A percentile compares a stretch with the other conserved stretches of the same genome.
Evolutionary conservation across 2,888 invertebrate genomes (phyloP).

Genomic region (Tribolium freemani): DNA sequence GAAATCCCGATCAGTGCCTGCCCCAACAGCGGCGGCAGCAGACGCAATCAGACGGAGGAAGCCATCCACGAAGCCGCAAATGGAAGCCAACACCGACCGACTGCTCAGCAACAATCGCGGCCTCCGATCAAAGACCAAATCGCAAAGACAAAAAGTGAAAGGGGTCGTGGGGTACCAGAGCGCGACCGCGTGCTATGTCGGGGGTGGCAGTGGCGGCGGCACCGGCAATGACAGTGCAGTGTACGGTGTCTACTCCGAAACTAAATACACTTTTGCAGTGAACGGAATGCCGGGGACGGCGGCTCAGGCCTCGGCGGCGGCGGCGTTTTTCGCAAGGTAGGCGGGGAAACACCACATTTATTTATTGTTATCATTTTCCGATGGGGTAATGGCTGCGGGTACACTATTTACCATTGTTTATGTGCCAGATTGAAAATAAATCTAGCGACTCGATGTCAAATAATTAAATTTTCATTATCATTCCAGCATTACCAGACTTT

Average conservation of each 20-base stretch:
- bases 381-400: background rate
- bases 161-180: constrained; percentile 58
- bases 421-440: background rate
- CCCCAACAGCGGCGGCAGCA: constrained; percentile 62
- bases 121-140: constrained; percentile 17
- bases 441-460: background rate
- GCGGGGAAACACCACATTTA: background rate
- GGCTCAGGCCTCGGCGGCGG: constrained; percentile 72
- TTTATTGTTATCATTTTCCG: background rate
- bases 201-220: constrained; percentile 46
- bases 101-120: constrained; percentile 36
- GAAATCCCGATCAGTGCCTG: constrained; percentile 59
- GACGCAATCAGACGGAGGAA: constrained; percentile 55
- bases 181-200: constrained; percentile 56
- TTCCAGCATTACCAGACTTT: background rate
- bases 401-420: background rate
- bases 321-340: constrained; percentile 75
- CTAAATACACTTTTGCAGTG: constrained; percentile 71
- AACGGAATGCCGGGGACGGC: constrained; percentile 70
- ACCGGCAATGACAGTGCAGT: constrained; percentile 51
- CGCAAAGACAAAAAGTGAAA: constrained; percentile 48
- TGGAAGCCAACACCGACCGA: constrained; percentile 40
- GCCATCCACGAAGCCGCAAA: constrained; percentile 41
- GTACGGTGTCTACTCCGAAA: constrained; percentile 68
- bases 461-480: too few species aligned